These are phyloP conservation scores for Microtus richardsoni DNA, from an alignment of 2,113 vertebrate genomes.

Conservation along the genomic window DNA sequence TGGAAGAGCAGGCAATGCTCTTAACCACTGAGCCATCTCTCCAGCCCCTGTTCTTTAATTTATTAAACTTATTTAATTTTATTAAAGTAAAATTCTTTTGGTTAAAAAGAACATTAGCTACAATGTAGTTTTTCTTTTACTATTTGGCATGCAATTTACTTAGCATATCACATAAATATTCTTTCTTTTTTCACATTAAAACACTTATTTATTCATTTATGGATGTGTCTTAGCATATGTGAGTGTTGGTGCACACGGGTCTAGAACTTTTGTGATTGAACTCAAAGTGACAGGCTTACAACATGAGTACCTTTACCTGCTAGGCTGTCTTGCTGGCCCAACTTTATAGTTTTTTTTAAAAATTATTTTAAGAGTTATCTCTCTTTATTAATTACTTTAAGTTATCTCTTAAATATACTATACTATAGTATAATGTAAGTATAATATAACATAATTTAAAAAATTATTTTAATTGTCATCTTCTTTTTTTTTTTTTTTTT, in stretches of 20 bases:
- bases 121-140: not conserved
- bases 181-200: conserved; percentile 33
- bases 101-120: not conserved
- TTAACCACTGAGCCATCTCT: too few species aligned
- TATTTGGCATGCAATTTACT: not conserved
- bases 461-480: too few species aligned
- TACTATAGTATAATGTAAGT: too few species aligned
- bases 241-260: not conserved
- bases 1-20: too few species aligned
- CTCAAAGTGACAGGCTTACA: not conserved
- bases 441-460: too few species aligned
- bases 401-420: too few species aligned
- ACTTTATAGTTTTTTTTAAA: not conserved
- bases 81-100: not conserved
- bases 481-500: too few species aligned
- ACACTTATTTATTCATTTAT: not conserved
- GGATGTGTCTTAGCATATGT: not conserved
- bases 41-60: not conserved
- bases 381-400: too few species aligned
- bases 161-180: not conserved
- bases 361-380: not conserved
- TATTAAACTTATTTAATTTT: not conserved
- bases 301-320: not conserved
- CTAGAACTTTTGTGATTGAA: not conserved
- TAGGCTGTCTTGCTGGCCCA: not conserved